These are phyloP conservation scores for Stenichneumon culpator DNA, from an alignment of 2,888 invertebrate genomes.

Conservation along the genomic window DNA sequence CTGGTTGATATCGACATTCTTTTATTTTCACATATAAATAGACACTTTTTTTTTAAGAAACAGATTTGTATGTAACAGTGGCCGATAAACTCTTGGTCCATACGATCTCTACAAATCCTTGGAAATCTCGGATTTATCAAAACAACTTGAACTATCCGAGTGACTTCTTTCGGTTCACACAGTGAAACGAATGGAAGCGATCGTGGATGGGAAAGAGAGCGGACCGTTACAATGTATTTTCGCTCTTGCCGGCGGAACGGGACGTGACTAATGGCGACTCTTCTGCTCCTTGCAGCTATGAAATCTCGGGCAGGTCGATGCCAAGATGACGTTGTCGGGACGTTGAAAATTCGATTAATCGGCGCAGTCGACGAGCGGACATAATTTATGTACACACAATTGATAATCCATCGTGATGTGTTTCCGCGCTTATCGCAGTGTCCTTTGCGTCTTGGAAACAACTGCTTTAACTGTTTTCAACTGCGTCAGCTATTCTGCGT, in stretches of 20 bases:
- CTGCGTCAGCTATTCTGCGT: neutral
- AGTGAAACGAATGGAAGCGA: constrained; percentile 9
- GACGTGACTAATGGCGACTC: constrained; percentile 23
- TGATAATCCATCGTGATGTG: neutral
- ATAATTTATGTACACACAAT: constrained; percentile 11
- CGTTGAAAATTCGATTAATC: constrained; percentile 31
- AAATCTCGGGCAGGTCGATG: constrained; percentile 26
- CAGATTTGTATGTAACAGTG: no score
- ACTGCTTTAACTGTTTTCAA: neutral
- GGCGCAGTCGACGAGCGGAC: constrained; percentile 8
- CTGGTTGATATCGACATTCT: constrained; percentile 10
- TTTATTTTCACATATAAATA: neutral
- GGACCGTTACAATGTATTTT: constrained; percentile 30
- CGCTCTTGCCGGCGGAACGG: constrained; percentile 2
- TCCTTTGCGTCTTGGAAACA: neutral
- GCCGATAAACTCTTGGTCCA: no score
- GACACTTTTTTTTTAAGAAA: neutral
- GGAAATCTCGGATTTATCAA: neutral
- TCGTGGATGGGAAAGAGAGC: neutral
- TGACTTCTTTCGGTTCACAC: constrained; percentile 6
- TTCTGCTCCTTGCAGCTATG: neutral
- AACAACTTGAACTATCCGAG: neutral
- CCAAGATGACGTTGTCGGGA: constrained; percentile 33
- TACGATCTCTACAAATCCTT: no score
- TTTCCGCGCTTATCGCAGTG: neutral